Evolutionary conservation across 2,797 vertebrate species (phyloP).

Genomic region (Bucorvus abyssinicus): DNA sequence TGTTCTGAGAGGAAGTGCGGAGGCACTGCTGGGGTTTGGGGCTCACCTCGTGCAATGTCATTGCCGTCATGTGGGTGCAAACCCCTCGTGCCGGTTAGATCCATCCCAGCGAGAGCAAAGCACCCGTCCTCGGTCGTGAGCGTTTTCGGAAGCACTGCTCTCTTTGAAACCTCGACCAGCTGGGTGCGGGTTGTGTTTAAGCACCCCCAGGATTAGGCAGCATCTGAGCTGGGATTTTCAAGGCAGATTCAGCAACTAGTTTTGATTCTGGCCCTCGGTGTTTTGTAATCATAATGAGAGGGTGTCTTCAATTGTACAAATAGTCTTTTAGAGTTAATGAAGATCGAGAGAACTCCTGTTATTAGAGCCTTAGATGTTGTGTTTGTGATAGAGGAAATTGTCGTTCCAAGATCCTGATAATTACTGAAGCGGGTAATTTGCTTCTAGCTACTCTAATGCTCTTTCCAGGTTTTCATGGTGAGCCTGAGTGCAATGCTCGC

Average conservation of each 20-base stretch:
- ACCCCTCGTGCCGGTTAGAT: not conserved
- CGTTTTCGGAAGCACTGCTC: not conserved
- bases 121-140: accelerated
- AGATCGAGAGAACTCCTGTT: not conserved
- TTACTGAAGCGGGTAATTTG: not conserved
- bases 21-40: not conserved
- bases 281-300: not conserved
- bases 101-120: accelerated
- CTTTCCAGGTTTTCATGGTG: not conserved
- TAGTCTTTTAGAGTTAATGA: not conserved
- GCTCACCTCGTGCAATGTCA: accelerated
- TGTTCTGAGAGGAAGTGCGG: not conserved
- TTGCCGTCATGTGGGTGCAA: not conserved
- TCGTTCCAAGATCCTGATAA: not conserved
- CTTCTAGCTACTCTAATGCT: not conserved
- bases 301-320: not conserved
- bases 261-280: not conserved
- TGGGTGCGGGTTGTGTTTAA: not conserved
- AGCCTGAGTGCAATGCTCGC: accelerated
- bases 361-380: not conserved
- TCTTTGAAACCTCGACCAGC: not conserved
- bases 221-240: not conserved
- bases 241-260: not conserved
- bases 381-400: not conserved
- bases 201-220: not conserved